These are phyloP conservation scores for Drosophila tanythrix DNA, from an alignment of 2,888 invertebrate species.

Conservation along the genomic window DNA sequence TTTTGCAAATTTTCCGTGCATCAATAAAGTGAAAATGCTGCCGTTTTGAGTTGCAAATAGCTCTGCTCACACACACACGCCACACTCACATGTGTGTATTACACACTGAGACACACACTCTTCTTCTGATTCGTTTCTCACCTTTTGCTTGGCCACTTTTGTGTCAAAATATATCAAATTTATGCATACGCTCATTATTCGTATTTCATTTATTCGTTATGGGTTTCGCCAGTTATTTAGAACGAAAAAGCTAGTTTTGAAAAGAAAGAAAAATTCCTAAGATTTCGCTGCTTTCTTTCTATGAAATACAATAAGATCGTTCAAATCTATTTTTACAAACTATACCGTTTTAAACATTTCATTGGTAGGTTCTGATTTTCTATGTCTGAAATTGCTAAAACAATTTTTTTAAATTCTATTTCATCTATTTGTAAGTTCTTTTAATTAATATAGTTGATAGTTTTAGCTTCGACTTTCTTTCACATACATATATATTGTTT, in stretches of 20 bases:
- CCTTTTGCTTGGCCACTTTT: constrained; percentile 38
- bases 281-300: not conserved
- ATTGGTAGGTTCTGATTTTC: not conserved
- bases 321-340: not conserved
- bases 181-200: constrained; percentile 45
- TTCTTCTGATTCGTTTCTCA: constrained; percentile 24
- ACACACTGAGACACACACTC: constrained; percentile 12
- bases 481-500: not conserved
- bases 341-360: not conserved
- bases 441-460: not conserved
- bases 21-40: constrained; percentile 63
- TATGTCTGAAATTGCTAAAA: not conserved
- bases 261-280: not conserved
- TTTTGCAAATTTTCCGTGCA: constrained; percentile 55
- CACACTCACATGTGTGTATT: not conserved
- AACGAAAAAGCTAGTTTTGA: not conserved
- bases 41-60: constrained; percentile 37
- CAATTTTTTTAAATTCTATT: not conserved
- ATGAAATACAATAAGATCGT: not conserved
- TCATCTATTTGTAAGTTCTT: not conserved
- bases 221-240: not conserved
- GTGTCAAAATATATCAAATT: constrained; percentile 49
- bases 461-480: not conserved
- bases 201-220: constrained; percentile 38
- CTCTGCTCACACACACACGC: constrained; percentile 20